phyloP scores from a whole-genome alignment of 2,113 vertebrate genomes.

The Chaetodon auriga region DNA sequence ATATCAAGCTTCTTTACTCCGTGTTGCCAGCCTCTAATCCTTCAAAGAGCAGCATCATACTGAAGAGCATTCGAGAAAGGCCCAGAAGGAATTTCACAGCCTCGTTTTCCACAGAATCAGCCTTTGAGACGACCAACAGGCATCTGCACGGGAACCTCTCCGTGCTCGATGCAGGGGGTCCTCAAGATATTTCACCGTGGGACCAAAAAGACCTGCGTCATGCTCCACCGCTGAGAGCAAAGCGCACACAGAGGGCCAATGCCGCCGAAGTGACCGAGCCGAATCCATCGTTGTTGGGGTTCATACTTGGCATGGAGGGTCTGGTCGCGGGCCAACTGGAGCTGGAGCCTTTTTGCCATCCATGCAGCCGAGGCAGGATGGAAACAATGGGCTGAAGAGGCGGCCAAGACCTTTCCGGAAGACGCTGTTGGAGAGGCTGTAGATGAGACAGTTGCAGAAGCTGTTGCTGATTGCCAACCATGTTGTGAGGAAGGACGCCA shows the following conservation, averaged over 20 bases:
- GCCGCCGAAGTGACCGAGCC: constrained; percentile 4
- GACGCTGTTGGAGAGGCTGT: constrained; percentile 95
- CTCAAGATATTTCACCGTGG: constrained; percentile 4
- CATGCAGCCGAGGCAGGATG: constrained; percentile 85
- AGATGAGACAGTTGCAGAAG: constrained; percentile 97
- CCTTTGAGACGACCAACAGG: constrained; percentile 16
- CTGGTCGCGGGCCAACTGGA: constrained; percentile 75
- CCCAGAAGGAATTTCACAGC: constrained; percentile 2
- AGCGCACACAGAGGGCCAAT: constrained; percentile 1
- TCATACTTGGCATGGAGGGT: constrained; percentile 85
- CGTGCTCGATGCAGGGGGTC: background rate
- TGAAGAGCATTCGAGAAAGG: constrained; percentile 11
- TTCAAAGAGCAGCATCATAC: constrained; percentile 12
- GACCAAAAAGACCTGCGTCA: constrained; percentile 41
- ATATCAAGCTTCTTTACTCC: background rate
- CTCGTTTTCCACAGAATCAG: constrained; percentile 10
- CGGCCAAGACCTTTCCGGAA: constrained; percentile 91
- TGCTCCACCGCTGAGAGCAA: constrained; percentile 7
- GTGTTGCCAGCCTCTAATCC: background rate
- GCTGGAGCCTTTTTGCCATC: constrained; percentile 84
- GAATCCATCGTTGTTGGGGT: background rate
- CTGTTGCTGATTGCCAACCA: constrained; percentile 97
- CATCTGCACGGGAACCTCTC: constrained; percentile 17
- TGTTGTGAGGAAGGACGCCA: constrained; percentile 92
- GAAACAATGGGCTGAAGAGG: constrained; percentile 82